A percentile compares a stretch with the other conserved stretches of the same genome.
These are phyloP conservation scores for Drosophila kokeensis DNA, from an alignment of 2,888 invertebrate species.

Conservation along the genomic window DNA sequence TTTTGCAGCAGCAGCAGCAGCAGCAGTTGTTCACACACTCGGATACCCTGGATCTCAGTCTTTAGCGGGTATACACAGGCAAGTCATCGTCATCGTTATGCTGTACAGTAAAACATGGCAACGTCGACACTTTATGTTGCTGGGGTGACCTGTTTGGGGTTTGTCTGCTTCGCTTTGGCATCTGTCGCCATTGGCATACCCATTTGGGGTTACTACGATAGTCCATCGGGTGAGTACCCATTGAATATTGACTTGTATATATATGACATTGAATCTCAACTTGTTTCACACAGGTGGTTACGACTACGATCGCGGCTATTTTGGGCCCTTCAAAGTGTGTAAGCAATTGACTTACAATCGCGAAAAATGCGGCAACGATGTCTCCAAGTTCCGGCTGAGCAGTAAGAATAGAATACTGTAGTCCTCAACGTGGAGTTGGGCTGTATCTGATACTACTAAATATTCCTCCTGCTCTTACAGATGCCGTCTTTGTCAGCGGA, in stretches of 20 bases:
- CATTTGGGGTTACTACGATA: slow-evolving; percentile 93
- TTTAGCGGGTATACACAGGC: slow-evolving; percentile 38
- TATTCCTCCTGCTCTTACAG: slow-evolving; percentile 86
- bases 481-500: slow-evolving; percentile 93
- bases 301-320: slow-evolving; percentile 92
- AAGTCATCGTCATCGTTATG: slow-evolving; percentile 70
- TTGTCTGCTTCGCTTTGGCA: slow-evolving; percentile 92
- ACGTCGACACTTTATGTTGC: slow-evolving; percentile 85
- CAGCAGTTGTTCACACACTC: slow-evolving; percentile 14
- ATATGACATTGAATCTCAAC: not conserved
- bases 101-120: slow-evolving; percentile 84
- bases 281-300: slow-evolving; percentile 67
- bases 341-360: slow-evolving; percentile 92
- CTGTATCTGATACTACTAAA: not conserved
- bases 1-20: not conserved
- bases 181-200: slow-evolving; percentile 93
- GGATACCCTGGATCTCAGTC: slow-evolving; percentile 60
- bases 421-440: not conserved
- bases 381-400: slow-evolving; percentile 91
- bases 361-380: slow-evolving; percentile 92
- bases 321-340: slow-evolving; percentile 95
- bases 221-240: slow-evolving; percentile 86
- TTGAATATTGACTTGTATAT: slow-evolving; percentile 22
- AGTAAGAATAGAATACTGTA: slow-evolving; percentile 87
- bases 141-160: slow-evolving; percentile 87